Percentiles rank a stretch among this genome's conserved stretches.
Conservation (phyloP, 2,888 invertebrate species). For the Cynaeus angustus region DNA sequence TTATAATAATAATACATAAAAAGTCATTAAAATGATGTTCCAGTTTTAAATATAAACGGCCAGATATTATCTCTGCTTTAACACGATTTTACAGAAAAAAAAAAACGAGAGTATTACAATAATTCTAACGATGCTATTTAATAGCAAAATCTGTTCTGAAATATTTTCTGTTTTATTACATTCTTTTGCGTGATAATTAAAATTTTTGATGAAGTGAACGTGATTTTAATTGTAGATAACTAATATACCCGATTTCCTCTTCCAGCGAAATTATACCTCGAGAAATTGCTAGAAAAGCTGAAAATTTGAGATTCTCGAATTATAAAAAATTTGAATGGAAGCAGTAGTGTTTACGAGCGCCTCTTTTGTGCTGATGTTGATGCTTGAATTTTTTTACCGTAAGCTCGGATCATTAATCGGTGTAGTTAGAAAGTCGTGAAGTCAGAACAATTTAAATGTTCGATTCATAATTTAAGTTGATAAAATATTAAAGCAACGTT, state of each 20-base stretch:
- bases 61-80: too few relatives aligned
- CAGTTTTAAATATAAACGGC: too few relatives aligned
- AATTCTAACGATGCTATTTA: constrained; percentile 9
- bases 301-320: too few relatives aligned
- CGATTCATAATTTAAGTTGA: neutral
- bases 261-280: too few relatives aligned
- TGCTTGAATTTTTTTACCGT: constrained; percentile 22
- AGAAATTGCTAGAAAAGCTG: too few relatives aligned
- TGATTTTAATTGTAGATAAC: too few relatives aligned
- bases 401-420: constrained; percentile 33
- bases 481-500: neutral
- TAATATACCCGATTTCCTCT: too few relatives aligned
- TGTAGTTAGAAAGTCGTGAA: constrained; percentile 36
- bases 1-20: too few relatives aligned
- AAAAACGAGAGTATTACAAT: too few relatives aligned
- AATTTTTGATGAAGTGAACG: neutral
- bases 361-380: constrained; percentile 27
- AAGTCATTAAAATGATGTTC: too few relatives aligned
- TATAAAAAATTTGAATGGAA: neutral
- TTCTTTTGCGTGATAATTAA: constrained; percentile 1
- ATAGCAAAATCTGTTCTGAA: constrained; percentile 5
- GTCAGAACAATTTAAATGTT: constrained; percentile 12
- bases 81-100: too few relatives aligned
- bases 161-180: neutral
- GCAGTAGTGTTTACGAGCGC: constrained; percentile 9